Evolutionary conservation across 1,140 invertebrate genomes (phyloP).

Genomic region (Lepidurus arcticus): DNA sequence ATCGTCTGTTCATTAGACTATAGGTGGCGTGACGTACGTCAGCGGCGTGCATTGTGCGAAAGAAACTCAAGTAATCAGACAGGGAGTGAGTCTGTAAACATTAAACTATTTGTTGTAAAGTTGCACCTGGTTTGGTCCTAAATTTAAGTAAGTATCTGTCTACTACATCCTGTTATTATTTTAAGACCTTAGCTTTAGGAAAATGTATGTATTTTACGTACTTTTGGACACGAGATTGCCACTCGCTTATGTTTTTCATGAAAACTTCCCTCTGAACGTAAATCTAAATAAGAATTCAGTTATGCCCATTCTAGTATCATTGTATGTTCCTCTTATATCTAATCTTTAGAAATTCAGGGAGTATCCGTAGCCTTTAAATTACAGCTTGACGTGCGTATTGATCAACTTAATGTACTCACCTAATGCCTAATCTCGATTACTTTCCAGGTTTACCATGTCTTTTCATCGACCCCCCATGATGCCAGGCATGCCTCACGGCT

Average conservation of each 20-base stretch:
- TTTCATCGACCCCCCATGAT: conserved; percentile 28
- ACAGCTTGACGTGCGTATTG: no score
- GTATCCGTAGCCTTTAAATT: no score
- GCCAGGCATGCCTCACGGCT: conserved; percentile 28
- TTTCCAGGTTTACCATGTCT: conserved; percentile 27
- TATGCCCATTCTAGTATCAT: no score
- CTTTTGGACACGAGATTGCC: no score
- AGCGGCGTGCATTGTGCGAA: conserved; percentile 10
- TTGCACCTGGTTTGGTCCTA: not conserved
- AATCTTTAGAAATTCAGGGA: no score
- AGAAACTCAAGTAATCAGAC: not conserved
- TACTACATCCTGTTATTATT: not conserved
- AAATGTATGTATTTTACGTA: no score
- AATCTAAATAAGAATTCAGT: no score
- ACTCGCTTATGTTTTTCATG: no score
- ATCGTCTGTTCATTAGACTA: not conserved
- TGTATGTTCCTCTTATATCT: no score
- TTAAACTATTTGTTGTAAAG: not conserved
- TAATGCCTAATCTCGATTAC: no score
- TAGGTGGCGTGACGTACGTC: not conserved
- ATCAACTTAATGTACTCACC: no score
- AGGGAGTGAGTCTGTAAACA: not conserved
- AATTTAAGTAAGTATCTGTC: not conserved
- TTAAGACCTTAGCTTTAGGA: not conserved
- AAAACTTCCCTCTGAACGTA: no score